Conservation (phyloP, 2,888 invertebrate species). For the Latrodectus hesperus region DNA sequence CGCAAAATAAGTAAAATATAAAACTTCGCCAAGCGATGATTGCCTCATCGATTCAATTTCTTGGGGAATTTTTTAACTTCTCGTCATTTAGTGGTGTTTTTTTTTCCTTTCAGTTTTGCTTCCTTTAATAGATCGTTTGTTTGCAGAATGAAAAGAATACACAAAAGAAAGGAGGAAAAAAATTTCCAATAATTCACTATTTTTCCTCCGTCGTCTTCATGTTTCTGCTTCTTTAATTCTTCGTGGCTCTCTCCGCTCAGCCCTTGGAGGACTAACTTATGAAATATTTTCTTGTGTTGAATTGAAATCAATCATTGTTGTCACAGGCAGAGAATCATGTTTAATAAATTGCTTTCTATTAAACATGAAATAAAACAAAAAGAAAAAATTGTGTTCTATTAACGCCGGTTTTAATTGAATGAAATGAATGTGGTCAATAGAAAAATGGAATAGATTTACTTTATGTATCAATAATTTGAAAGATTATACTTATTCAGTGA, state of each 20-base stretch:
- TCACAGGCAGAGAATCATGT: constrained; percentile 7
- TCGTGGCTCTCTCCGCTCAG: constrained; percentile 17
- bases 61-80: constrained; percentile 22
- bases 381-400: background rate
- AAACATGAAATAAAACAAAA: no score
- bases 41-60: constrained; percentile 58
- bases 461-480: no score
- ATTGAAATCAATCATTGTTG: constrained; percentile 55
- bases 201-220: constrained; percentile 24
- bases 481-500: no score
- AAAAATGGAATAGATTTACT: background rate
- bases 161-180: constrained; percentile 30
- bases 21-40: constrained; percentile 54
- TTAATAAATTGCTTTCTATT: no score
- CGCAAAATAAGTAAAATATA: constrained; percentile 19
- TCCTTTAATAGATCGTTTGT: constrained; percentile 64
- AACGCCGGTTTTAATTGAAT: background rate
- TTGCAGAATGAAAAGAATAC: constrained; percentile 44
- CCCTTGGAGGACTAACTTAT: constrained; percentile 17
- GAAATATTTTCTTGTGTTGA: constrained; percentile 6
- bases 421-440: background rate
- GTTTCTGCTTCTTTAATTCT: constrained; percentile 24
- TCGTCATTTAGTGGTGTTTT: constrained; percentile 27
- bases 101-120: background rate
- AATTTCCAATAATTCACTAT: constrained; percentile 55